Evolutionary conservation across 2,888 invertebrate genomes (phyloP).

Genomic region (Sarcophaga carnaria): DNA sequence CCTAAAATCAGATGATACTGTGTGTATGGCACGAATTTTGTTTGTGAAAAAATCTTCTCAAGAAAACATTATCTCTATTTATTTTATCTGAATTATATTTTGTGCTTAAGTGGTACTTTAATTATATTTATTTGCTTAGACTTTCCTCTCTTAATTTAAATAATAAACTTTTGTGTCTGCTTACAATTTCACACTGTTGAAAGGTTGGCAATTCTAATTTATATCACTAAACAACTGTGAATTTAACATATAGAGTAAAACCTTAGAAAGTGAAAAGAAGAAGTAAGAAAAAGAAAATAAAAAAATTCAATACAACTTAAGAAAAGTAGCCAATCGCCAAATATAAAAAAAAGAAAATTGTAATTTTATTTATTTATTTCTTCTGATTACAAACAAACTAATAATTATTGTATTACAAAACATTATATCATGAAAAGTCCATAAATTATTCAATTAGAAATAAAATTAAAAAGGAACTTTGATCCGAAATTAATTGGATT

Average conservation of each 20-base stretch:
- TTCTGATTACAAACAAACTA: neutral
- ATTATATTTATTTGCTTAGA: no score
- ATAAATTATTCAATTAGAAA: neutral
- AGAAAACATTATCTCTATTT: no score
- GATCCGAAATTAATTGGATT: conserved; percentile 34
- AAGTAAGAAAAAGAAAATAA: conserved; percentile 11
- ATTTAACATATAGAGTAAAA: neutral
- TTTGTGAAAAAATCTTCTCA: no score
- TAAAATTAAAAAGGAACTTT: neutral
- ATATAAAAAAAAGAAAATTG: conserved; percentile 2
- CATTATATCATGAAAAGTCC: neutral
- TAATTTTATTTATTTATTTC: neutral
- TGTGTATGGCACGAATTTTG: no score
- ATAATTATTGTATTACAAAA: neutral
- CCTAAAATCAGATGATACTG: no score
- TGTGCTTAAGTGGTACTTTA: no score
- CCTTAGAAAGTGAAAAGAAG: conserved; percentile 7
- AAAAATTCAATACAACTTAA: conserved; percentile 35
- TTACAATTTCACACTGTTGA: neutral
- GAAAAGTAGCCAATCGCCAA: neutral
- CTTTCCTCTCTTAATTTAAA: no score
- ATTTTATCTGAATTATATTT: no score
- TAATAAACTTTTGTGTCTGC: no score
- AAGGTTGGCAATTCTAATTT: neutral
- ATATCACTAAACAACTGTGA: neutral